A percentile compares a stretch with the other conserved stretches of the same genome.
These are phyloP conservation scores for Perca flavescens DNA, from an alignment of 2,113 vertebrate genomes.

Conservation along the genomic window DNA sequence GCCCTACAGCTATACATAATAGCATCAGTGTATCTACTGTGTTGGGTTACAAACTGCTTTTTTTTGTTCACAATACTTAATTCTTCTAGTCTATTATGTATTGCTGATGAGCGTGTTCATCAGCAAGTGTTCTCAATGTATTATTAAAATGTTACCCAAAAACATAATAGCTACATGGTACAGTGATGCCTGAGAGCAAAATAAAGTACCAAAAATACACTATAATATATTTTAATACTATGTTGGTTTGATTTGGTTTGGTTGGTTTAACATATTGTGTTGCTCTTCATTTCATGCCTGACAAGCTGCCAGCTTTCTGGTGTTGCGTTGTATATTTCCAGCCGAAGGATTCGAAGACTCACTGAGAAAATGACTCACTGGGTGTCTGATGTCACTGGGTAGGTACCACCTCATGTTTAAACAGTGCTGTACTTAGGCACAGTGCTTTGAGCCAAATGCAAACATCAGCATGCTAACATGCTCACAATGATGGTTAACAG, in stretches of 20 bases:
- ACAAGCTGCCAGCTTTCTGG: slow-evolving; percentile 28
- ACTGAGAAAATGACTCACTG: background rate
- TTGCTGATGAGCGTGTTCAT: no score
- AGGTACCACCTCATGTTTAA: background rate
- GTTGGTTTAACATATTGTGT: slow-evolving; percentile 13
- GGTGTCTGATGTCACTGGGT: no score
- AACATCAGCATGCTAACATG: background rate
- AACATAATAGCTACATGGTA: slow-evolving; percentile 14
- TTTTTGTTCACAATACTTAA: background rate
- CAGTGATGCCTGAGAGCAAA: background rate
- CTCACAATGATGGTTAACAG: background rate
- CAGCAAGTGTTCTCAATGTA: background rate
- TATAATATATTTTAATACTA: background rate
- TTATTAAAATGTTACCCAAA: slow-evolving; percentile 26
- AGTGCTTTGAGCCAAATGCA: background rate
- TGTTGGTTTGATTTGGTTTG: background rate
- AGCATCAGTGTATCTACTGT: background rate
- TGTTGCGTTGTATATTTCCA: background rate
- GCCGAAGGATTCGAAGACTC: background rate
- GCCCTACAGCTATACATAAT: background rate
- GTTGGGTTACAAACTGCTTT: background rate
- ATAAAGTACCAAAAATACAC: slow-evolving; percentile 10
- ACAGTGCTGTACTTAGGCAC: background rate
- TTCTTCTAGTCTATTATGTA: background rate
- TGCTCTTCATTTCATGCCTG: slow-evolving; percentile 2